A percentile compares a stretch with the other conserved stretches of the same genome.
Conservation (phyloP, 2,888 invertebrate species). For the Nymphalis polychloros region DNA sequence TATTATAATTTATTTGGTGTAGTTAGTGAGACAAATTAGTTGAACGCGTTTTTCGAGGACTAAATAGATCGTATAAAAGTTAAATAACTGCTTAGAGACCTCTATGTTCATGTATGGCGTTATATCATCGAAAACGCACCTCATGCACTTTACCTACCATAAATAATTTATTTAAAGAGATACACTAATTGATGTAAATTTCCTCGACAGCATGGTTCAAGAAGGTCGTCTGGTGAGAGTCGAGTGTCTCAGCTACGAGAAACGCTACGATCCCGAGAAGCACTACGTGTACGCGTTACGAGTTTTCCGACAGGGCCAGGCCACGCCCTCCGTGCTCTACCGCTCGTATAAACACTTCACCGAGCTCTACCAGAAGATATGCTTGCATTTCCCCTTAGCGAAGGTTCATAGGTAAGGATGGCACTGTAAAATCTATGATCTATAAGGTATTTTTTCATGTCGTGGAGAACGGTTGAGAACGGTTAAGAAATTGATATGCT, state of each 20-base stretch:
- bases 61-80: too few relatives aligned
- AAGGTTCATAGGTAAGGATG: conserved; percentile 90
- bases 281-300: conserved; percentile 96
- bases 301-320: conserved; percentile 91
- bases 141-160: too few relatives aligned
- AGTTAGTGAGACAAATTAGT: not conserved
- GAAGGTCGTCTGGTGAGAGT: conserved; percentile 94
- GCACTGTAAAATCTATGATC: not conserved
- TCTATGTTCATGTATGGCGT: too few relatives aligned
- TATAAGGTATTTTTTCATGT: not conserved
- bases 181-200: too few relatives aligned
- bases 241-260: conserved; percentile 93
- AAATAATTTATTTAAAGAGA: too few relatives aligned
- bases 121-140: too few relatives aligned
- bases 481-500: too few relatives aligned
- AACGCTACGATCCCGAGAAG: conserved; percentile 98
- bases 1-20: not conserved
- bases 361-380: conserved; percentile 97
- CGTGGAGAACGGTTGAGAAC: too few relatives aligned
- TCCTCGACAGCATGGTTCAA: conserved; percentile 86
- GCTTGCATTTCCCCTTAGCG: conserved; percentile 94
- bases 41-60: too few relatives aligned
- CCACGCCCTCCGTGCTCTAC: conserved; percentile 93
- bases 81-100: too few relatives aligned
- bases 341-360: conserved; percentile 98